A percentile compares a stretch with the other conserved stretches of the same genome.
Evolutionary conservation across 1,140 invertebrate species (phyloP).

Genomic region (Andrena cerasifolii): DNA sequence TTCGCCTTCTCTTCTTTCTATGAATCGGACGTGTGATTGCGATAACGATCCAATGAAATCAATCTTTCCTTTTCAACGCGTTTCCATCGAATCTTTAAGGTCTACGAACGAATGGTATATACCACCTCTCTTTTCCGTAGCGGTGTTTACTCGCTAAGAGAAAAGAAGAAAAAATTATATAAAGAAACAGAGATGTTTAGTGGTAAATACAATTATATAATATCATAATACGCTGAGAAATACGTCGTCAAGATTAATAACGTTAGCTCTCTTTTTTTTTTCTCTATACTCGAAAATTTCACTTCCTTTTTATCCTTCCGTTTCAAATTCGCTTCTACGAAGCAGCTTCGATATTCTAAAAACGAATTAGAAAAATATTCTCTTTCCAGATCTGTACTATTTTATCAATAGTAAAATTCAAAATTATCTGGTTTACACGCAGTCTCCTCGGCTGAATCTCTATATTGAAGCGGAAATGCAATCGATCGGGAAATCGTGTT

Average conservation of each 20-base stretch:
- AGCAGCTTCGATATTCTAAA: conserved; percentile 59
- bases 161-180: conserved; percentile 12
- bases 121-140: not conserved
- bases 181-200: conserved; percentile 31
- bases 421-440: conserved; percentile 50
- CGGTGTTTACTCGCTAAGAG: conserved; percentile 11
- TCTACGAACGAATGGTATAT: conserved; percentile 33
- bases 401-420: conserved; percentile 54
- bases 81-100: conserved; percentile 36
- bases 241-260: conserved; percentile 30
- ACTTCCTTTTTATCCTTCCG: conserved; percentile 24
- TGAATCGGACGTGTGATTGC: conserved; percentile 22
- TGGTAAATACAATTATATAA: conserved; percentile 40
- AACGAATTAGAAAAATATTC: conserved; percentile 68
- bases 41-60: conserved; percentile 38
- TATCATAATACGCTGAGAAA: conserved; percentile 50
- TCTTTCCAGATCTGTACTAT: conserved; percentile 61
- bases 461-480: conserved; percentile 61
- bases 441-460: conserved; percentile 30
- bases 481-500: conserved; percentile 47
- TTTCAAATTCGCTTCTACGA: conserved; percentile 44
- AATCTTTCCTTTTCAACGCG: conserved; percentile 2
- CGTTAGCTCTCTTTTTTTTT: conserved; percentile 1
- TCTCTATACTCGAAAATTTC: conserved; percentile 22
- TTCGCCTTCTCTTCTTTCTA: not conserved